Evolutionary conservation across 2,113 vertebrate species (phyloP).

Genomic region (Tragelaphus buxtoni): DNA sequence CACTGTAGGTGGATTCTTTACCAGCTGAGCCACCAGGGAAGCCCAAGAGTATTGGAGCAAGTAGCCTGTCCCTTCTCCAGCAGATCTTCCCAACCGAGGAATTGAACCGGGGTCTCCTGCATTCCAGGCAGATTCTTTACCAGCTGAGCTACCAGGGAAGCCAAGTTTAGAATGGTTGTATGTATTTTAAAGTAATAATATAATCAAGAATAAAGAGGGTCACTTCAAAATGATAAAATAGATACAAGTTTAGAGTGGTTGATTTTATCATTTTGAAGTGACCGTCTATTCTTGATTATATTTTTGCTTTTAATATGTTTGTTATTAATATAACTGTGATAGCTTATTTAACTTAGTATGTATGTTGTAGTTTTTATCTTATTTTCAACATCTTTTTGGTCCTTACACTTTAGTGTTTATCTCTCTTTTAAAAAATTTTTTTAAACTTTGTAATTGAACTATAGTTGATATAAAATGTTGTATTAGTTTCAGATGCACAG

Average conservation of each 20-base stretch:
- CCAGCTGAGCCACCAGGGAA: background rate
- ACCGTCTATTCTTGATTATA: background rate
- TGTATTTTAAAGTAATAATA: background rate
- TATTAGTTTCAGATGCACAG: background rate
- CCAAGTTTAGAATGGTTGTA: background rate
- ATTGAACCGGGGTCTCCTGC: rapidly evolving
- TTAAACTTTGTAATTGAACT: background rate
- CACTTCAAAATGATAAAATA: background rate
- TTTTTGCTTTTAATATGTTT: background rate
- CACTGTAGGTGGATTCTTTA: background rate
- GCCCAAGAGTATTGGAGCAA: background rate
- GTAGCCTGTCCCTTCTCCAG: background rate
- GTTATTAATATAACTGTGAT: too few species aligned
- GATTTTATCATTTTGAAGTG: background rate
- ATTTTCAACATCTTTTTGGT: background rate
- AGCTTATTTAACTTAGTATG: too few species aligned
- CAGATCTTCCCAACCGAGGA: background rate
- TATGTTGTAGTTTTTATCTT: background rate
- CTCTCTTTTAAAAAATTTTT: background rate
- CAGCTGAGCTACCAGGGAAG: background rate
- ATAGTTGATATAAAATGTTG: background rate
- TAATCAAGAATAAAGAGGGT: background rate
- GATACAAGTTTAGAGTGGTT: background rate
- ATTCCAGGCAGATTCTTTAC: background rate
- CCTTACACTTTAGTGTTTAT: background rate